phyloP scores from a whole-genome alignment of 2,888 invertebrate species.

The Agonum fuliginosum region DNA sequence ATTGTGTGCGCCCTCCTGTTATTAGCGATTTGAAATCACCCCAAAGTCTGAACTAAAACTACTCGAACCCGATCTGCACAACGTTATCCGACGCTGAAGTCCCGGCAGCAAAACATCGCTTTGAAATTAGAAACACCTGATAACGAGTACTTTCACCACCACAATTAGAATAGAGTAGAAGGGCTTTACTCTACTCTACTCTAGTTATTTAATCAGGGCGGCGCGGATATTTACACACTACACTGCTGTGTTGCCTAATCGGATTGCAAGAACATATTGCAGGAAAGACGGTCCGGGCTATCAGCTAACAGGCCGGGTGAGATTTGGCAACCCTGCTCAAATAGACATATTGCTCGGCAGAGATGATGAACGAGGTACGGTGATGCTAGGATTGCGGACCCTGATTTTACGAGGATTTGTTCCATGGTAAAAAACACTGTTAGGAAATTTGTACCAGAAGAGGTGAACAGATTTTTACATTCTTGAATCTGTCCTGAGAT shows the following conservation, averaged over 20 bases:
- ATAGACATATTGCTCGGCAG: neutral
- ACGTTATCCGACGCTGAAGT: neutral
- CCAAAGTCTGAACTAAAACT: neutral
- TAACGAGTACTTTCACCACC: neutral
- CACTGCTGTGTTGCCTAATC: neutral
- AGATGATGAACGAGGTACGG: neutral
- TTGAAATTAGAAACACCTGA: neutral
- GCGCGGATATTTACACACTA: neutral
- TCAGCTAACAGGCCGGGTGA: neutral
- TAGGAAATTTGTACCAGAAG: no score
- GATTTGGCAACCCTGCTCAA: neutral
- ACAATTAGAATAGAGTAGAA: neutral
- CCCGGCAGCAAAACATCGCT: conserved; percentile 8
- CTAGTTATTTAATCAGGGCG: neutral
- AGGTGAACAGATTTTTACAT: no score
- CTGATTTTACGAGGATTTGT: no score
- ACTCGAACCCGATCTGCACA: neutral
- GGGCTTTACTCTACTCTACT: no score
- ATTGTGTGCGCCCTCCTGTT: no score
- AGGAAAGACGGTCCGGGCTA: neutral
- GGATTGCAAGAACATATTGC: neutral
- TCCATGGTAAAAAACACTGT: no score
- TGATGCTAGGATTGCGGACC: no score
- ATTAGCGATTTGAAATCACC: no score
- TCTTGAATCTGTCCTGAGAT: no score